Conservation (phyloP, 2,113 vertebrate genomes). For the Nerophis ophidion region DNA sequence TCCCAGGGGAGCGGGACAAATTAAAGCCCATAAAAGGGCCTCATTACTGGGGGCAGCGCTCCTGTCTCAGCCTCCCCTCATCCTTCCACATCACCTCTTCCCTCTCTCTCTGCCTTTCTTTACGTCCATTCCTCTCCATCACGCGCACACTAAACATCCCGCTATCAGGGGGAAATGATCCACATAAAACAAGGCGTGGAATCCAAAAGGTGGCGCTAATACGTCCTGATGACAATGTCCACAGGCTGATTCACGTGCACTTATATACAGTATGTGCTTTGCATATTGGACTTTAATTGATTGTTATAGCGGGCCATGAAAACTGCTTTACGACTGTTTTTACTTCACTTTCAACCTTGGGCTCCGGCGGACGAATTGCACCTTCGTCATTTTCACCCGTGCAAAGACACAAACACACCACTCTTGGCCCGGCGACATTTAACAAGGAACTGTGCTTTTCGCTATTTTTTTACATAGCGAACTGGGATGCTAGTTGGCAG, state of each 20-base stretch:
- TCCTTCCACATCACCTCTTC: conserved; percentile 54
- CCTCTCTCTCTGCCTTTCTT: conserved; percentile 16
- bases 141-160: conserved; percentile 21
- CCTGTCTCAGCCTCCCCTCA: conserved; percentile 64
- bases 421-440: too few species aligned
- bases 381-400: conserved; percentile 48
- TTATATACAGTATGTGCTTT: conserved; percentile 20
- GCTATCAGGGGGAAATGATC: conserved; percentile 57
- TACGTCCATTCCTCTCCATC: conserved; percentile 2
- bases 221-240: conserved; percentile 68
- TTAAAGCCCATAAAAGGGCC: conserved; percentile 66
- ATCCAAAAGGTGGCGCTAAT: conserved; percentile 58
- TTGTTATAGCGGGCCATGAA: conserved; percentile 61
- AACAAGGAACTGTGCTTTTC: too few species aligned
- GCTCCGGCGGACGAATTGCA: conserved; percentile 51
- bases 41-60: conserved; percentile 65
- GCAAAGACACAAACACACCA: too few species aligned
- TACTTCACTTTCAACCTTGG: conserved; percentile 38
- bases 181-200: conserved; percentile 49
- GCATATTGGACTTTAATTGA: conserved; percentile 68
- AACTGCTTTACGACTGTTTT: conserved; percentile 54
- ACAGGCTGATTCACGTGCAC: conserved; percentile 56
- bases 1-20: conserved; percentile 63
- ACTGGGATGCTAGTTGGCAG: too few species aligned
- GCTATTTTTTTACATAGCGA: too few species aligned